These are phyloP conservation scores for Thereva unica DNA, from an alignment of 2,888 invertebrate genomes.

Conservation along the genomic window DNA sequence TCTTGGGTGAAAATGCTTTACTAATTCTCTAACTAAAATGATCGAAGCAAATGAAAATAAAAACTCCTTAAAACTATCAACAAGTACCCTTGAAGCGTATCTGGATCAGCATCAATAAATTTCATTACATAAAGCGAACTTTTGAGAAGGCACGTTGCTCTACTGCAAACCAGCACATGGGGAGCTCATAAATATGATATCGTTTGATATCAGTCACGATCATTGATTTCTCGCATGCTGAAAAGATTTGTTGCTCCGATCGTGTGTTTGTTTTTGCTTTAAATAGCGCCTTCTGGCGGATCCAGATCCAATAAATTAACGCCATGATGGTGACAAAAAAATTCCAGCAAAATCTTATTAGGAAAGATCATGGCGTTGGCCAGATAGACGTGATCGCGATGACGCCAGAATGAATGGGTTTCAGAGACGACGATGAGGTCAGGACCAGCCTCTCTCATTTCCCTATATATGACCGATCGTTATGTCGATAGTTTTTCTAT, in stretches of 20 bases:
- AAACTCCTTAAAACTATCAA: constrained; percentile 12
- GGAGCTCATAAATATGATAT: constrained; percentile 24
- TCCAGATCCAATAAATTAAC: constrained; percentile 15
- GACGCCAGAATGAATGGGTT: constrained; percentile 11
- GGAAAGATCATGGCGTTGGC: constrained; percentile 11
- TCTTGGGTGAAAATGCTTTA: too few species aligned
- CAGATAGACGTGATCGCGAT: constrained; percentile 23
- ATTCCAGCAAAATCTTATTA: constrained; percentile 15
- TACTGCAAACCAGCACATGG: constrained; percentile 4
- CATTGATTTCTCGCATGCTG: constrained; percentile 20
- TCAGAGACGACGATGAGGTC: constrained; percentile 35
- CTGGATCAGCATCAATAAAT: constrained; percentile 22
- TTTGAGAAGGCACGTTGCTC: constrained; percentile 10
- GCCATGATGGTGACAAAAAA: constrained; percentile 26
- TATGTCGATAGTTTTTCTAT: constrained; percentile 18
- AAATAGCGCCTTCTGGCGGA: constrained; percentile 9
- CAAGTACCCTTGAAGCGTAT: constrained; percentile 14
- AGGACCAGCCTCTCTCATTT: constrained; percentile 38
- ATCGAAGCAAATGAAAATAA: too few species aligned
- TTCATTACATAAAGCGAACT: constrained; percentile 22
- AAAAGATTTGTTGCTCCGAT: constrained; percentile 13
- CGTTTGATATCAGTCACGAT: constrained; percentile 22
- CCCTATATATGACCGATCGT: constrained; percentile 31
- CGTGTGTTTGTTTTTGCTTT: constrained; percentile 14
- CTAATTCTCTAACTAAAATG: too few species aligned